These are phyloP conservation scores for Bombyx mandarina DNA, from an alignment of 1,140 invertebrate species.

Conservation along the genomic window DNA sequence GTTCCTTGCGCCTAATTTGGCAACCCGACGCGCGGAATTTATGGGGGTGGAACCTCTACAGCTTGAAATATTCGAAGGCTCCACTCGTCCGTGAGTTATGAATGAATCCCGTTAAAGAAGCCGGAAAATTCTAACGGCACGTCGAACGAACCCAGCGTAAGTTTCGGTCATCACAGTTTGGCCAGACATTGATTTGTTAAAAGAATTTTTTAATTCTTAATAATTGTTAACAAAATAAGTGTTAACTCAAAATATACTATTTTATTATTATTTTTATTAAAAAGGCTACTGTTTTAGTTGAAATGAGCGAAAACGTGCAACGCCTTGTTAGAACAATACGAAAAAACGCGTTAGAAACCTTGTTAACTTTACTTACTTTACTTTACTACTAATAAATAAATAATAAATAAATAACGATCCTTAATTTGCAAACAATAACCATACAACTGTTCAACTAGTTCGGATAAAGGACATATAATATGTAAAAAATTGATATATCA, in stretches of 20 bases:
- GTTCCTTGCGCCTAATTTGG: slow-evolving; percentile 68
- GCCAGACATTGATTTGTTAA: neutral
- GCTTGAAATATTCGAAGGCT: slow-evolving; percentile 68
- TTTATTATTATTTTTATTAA: neutral
- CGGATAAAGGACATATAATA: no score
- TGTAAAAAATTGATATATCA: no score
- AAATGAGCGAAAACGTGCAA: no score
- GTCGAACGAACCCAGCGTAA: slow-evolving; percentile 24
- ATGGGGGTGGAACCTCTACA: slow-evolving; percentile 50
- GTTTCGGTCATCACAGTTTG: slow-evolving; percentile 13
- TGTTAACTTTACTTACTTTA: no score
- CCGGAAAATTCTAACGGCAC: slow-evolving; percentile 65
- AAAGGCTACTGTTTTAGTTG: no score
- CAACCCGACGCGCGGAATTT: slow-evolving; percentile 67
- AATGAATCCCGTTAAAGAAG: slow-evolving; percentile 69
- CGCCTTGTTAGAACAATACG: no score
- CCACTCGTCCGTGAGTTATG: slow-evolving; percentile 67
- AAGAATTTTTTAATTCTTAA: no score
- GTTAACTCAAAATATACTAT: neutral
- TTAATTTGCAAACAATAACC: no score
- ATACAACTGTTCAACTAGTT: no score
- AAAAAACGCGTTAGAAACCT: no score
- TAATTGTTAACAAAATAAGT: neutral
- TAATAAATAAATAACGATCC: no score
- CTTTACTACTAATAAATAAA: no score